Base-by-base conservation (phyloP, 2,797 vertebrate genomes). In the Acridotheres tristis region DNA sequence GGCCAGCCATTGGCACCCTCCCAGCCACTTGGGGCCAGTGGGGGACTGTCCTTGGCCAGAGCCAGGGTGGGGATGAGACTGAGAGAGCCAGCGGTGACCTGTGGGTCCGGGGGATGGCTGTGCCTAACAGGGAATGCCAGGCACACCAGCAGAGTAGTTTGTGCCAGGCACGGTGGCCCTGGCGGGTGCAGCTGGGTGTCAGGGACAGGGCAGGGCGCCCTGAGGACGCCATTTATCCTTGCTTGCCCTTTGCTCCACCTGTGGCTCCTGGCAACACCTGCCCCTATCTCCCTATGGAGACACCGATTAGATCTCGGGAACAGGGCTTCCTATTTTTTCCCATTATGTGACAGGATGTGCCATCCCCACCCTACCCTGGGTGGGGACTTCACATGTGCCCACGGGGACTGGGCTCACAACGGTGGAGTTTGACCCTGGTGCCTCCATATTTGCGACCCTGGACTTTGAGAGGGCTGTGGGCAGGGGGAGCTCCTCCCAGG, bases 271-370 rank as follows among this genome's bases (percentile, higher is more conserved):
- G 30, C 77, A 43, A 11, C 17, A 20, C 27, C 25, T 69, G 48
- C 45, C 66, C 21, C 0, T 10, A 11, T 69, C 13, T 23, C 18
- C 15, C 7, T 2, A 8, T 2, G 19, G 26, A 40, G 38, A 11
- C 3, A 30, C 47, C 1, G 0, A 59, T n/a, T 5, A 1, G 21
- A 36, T 36, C 59, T 48, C 25, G 42, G 42, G 30, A 73, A 77
- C 5, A 12, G 14, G 9, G 55, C 12, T 50, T 89, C 13, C 53
- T 55, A 17, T 32, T 54, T 30, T 20, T 66, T 61, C 8, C 29
- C 21, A 2, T 25, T 4, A 10, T 1, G 8, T 32, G 38, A 42
- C 1, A 5, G 2, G 3, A 4, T 2, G 0, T 29, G 22, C 17
- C 32, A 53, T n/a, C 21, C 40, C 30, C 32, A 11, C 85, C 51